Base-by-base conservation (phyloP, 2,113 vertebrate species). In the Theropithecus gelada region DNA sequence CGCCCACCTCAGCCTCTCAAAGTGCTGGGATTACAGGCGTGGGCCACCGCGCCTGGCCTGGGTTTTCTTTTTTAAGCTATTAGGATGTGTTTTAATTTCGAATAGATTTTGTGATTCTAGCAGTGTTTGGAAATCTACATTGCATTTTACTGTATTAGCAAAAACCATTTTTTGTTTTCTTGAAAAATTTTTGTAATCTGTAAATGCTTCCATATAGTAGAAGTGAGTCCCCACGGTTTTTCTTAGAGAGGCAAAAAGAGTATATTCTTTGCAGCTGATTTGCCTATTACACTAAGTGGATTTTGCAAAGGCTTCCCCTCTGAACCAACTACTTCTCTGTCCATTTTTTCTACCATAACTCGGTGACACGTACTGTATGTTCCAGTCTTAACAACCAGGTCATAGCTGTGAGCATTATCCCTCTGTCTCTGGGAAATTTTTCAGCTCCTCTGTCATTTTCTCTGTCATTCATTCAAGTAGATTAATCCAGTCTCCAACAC, bases 311-410 rank as follows among this genome's bases (percentile, higher is more conserved):
- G 4, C 27, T 22, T 55, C n/a, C 22, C 17, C 27, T 85, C 70
- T 27, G 2, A 57, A 61, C 43, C n/a, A 18, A 0, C 43, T 7
- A 25, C n/a, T 55, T 57, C 83, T 64, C 86, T 66, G n/a, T 78
- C 59, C 18, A 18, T 18, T 93, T 70, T 50, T 92, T 86, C 79
- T 52, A 32, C 79, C 52, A 5, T 38, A 70, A 82, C 52, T 35
- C 30, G n/a, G 2, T 1, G 52, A 23, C 27, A 25, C 0, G 0
- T 4, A 8, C 61, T 73, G 35, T 27, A 18, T 12, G 43, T 14
- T 32, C 61, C 12, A 22, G 73, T 52, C 80, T 86, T 57, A 45
- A 9, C 23, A 32, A 27, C 78, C 45, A 64, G 55, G 17, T 61
- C 87, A 72, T 27, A 27, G 9, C 48, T 40, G 78, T 43, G 3